Base-by-base conservation (phyloP, 2,797 vertebrate genomes). In the Rhabdomys pumilio region DNA sequence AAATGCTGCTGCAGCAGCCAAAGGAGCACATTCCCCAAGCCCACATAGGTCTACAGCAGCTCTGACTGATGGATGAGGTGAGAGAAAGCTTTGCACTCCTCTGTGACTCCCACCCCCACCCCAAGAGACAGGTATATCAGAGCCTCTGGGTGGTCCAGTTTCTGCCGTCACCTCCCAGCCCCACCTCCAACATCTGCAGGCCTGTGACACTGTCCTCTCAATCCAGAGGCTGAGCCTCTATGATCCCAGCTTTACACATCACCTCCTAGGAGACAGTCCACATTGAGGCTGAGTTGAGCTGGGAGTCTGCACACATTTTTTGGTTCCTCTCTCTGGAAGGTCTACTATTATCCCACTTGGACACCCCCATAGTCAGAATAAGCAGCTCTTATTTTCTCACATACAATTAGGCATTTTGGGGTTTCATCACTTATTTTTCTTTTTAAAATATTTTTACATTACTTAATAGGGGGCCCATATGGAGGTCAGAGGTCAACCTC, bases 51-150 rank as follows among this genome's bases (percentile, higher is more conserved):
- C 53, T 38, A 1, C 5, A 4, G 44, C 26, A 3, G 9, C 0
- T 26, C 0, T 0, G 29, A 22, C 0, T 3, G 57, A 77, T 4
- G 26, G 44, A 41, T 4, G 17, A 44, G n/a, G 38, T 0, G 44
- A 34, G 34, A 20, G 3, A 26, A 3, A 6, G 59, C 53, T 80
- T 22, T 8, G 19, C 44, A 47, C 4, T 26, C 3, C 24, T 17
- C 63, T 6, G 3, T 47, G 65, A 85, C 8, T 61, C 8, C 67
- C 1, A 59, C 63, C 44, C 44, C 44, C 44, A 4, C 44, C 44
- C 38, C 38, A 38, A 76, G 15, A 91, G 61, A n/a, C 38, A 4
- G 59, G 22, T 20, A 41, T 44, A 6, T 47, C 7, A 3, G 55
- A 4, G 55, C 47, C n/a, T 89, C 57, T 2, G 2, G 8, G 34